Evolutionary conservation across 2,888 invertebrate genomes (phyloP).

Genomic region (Hypselothyrea guttata): DNA sequence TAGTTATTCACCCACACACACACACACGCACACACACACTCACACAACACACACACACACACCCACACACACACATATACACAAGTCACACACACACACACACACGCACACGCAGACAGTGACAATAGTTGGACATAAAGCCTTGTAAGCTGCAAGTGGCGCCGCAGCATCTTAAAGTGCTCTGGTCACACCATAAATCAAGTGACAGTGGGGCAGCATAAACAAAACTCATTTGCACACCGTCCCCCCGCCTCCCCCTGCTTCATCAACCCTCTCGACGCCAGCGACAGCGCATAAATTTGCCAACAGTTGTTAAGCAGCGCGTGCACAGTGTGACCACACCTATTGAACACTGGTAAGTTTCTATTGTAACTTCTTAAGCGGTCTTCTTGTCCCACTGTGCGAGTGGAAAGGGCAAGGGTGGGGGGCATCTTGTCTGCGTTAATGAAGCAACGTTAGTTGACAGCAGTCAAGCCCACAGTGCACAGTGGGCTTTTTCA

Average conservation of each 20-base stretch:
- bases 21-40: too few relatives aligned
- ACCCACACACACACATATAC: not conserved
- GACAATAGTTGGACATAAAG: slow-evolving; percentile 32
- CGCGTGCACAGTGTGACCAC: slow-evolving; percentile 41
- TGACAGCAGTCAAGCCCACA: slow-evolving; percentile 12
- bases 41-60: too few relatives aligned
- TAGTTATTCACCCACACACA: not conserved
- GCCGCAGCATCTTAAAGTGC: slow-evolving; percentile 65
- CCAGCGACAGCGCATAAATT: slow-evolving; percentile 54
- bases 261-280: too few relatives aligned
- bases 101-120: slow-evolving; percentile 14
- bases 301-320: slow-evolving; percentile 53
- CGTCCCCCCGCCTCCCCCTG: slow-evolving; percentile 40
- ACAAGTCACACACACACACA: not conserved
- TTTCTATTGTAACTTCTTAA: too few relatives aligned
- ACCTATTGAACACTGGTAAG: too few relatives aligned
- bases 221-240: slow-evolving; percentile 63
- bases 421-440: slow-evolving; percentile 3
- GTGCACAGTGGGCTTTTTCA: slow-evolving; percentile 3
- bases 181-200: slow-evolving; percentile 61
- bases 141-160: slow-evolving; percentile 49
- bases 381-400: too few relatives aligned
- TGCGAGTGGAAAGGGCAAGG: not conserved
- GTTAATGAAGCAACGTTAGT: slow-evolving; percentile 22
- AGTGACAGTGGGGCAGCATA: slow-evolving; percentile 53